Percentiles rank a stretch among this genome's conserved stretches.
Conservation (phyloP, 2,113 vertebrate species). For the Rhinolophus ferrumequinum region DNA sequence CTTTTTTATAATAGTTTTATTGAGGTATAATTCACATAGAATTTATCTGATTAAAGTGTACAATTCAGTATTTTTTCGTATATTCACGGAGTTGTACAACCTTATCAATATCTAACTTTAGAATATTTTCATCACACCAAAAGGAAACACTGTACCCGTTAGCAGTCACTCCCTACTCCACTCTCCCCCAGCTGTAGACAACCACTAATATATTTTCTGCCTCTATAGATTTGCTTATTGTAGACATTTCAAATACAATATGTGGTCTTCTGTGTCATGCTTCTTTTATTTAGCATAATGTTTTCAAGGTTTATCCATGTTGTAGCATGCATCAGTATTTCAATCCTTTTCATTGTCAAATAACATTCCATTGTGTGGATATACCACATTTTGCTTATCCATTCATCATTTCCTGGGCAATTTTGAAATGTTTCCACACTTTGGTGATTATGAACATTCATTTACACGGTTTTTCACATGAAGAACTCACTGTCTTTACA, state of each 20-base stretch:
- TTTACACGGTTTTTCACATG: background rate
- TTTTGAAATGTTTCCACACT: background rate
- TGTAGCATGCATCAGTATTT: background rate
- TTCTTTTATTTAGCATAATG: too few relatives aligned
- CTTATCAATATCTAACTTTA: background rate
- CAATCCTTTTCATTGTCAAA: background rate
- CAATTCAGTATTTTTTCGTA: background rate
- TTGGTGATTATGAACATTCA: background rate
- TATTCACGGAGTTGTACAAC: background rate
- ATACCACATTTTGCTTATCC: background rate
- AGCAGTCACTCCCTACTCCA: too few relatives aligned
- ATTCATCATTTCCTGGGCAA: background rate
- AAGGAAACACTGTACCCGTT: too few relatives aligned
- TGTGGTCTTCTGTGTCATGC: too few relatives aligned
- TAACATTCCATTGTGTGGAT: background rate
- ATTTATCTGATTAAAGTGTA: background rate
- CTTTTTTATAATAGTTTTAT: background rate
- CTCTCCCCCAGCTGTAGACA: too few relatives aligned
- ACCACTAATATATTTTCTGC: too few relatives aligned
- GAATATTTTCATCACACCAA: background rate
- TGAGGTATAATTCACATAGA: slow-evolving; percentile 3
- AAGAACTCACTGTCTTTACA: background rate
- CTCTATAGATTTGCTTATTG: too few relatives aligned
- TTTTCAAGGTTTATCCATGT: background rate
- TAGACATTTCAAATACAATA: too few relatives aligned